These are phyloP conservation scores for Myotis vivesi DNA, from an alignment of 2,797 vertebrate species.

Conservation along the genomic window DNA sequence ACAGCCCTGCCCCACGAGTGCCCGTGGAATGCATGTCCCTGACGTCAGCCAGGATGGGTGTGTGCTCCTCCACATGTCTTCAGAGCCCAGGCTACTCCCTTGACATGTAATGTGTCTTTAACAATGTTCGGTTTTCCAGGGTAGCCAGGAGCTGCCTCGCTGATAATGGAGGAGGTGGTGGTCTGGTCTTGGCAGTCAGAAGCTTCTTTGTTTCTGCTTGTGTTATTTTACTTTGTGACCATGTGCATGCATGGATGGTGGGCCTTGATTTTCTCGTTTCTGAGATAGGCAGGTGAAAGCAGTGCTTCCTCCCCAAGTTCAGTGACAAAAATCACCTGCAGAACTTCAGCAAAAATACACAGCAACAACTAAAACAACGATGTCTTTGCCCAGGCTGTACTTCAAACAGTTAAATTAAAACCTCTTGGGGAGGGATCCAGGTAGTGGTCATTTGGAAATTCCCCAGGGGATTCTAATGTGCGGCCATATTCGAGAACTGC, in stretches of 20 bases:
- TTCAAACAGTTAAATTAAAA: background rate
- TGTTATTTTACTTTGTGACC: background rate
- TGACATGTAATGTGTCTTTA: background rate
- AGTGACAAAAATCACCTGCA: background rate
- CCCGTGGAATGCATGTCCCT: background rate
- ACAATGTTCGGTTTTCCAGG: background rate
- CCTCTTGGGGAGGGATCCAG: background rate
- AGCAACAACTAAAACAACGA: background rate
- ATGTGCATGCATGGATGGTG: background rate
- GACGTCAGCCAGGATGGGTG: background rate
- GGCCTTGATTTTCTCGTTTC: background rate
- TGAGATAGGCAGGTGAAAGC: background rate
- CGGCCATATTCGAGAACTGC: background rate
- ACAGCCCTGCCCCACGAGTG: too few species aligned
- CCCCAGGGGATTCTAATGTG: background rate
- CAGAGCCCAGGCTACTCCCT: background rate
- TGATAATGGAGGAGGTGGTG: background rate
- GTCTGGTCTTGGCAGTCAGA: background rate
- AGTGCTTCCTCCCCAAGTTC: background rate
- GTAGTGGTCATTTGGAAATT: background rate
- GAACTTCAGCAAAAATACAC: background rate
- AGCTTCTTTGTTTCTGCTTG: background rate
- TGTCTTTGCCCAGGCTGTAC: fast-evolving
- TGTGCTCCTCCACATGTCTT: background rate
- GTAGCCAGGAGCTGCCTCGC: background rate